Evolutionary conservation across 1,140 invertebrate species (phyloP).

Genomic region (Aphaenogaster floridana): DNA sequence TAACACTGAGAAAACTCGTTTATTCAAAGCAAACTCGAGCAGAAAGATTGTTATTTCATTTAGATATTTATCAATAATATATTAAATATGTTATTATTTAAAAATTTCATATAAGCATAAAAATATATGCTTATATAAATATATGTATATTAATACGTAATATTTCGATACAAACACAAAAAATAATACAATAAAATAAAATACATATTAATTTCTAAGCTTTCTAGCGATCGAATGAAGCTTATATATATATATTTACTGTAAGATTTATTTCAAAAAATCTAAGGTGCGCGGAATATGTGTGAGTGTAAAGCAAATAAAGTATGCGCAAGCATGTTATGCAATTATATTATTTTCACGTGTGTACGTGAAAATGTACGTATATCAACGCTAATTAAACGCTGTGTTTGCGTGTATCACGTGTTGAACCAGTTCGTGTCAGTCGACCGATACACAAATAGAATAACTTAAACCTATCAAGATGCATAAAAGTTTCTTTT

Average conservation of each 20-base stretch:
- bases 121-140: background rate
- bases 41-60: background rate
- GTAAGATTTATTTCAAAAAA: background rate
- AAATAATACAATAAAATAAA: background rate
- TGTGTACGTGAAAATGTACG: background rate
- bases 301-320: background rate
- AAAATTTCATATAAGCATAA: background rate
- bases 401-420: background rate
- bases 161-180: background rate
- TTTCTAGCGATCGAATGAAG: background rate
- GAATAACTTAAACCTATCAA: conserved; percentile 1
- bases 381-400: background rate
- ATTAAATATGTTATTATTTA: background rate
- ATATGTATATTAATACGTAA: background rate
- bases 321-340: background rate
- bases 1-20: background rate
- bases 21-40: background rate
- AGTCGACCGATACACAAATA: background rate
- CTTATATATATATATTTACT: background rate
- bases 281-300: background rate
- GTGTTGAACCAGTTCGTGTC: background rate
- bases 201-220: background rate
- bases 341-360: background rate
- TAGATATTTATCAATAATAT: background rate
- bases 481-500: conserved; percentile 46